A percentile compares a stretch with the other conserved stretches of the same genome.
Conservation (phyloP, 2,113 vertebrate genomes). For the Zingel zingel region DNA sequence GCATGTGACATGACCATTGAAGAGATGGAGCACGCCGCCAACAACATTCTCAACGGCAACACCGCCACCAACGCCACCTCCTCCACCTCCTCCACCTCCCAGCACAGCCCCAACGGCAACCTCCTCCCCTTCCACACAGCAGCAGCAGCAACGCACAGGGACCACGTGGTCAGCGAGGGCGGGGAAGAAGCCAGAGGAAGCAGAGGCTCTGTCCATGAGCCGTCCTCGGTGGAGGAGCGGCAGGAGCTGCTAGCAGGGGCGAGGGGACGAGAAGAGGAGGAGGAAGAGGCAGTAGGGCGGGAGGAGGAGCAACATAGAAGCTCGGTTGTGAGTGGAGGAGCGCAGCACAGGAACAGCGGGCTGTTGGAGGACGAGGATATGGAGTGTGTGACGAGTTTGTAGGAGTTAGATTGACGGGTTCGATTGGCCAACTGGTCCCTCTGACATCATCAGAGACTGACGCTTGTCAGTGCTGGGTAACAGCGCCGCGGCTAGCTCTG, state of each 20-base stretch:
- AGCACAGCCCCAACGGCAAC: conserved; percentile 93
- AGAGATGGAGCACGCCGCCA: conserved; percentile 98
- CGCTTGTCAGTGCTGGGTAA: conserved; percentile 63
- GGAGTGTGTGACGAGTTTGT: conserved; percentile 95
- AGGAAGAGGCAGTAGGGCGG: conserved; percentile 66
- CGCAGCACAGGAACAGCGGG: conserved; percentile 85
- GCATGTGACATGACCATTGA: conserved; percentile 98
- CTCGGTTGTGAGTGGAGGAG: conserved; percentile 56
- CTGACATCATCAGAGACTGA: conserved; percentile 73
- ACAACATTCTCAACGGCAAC: conserved; percentile 97
- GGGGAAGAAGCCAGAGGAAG: conserved; percentile 64
- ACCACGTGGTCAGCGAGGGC: conserved; percentile 81
- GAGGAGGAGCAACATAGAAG: conserved; percentile 67
- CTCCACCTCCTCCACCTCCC: conserved; percentile 78
- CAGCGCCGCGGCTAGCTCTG: conserved; percentile 68
- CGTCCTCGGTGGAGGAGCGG: conserved; percentile 84
- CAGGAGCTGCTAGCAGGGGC: conserved; percentile 81
- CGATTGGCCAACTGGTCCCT: conserved; percentile 50
- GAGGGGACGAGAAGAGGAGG: conserved; percentile 68
- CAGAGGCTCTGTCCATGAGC: conserved; percentile 82
- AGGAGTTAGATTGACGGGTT: conserved; percentile 82
- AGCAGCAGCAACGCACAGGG: conserved; percentile 80
- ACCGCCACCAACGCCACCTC: conserved; percentile 84
- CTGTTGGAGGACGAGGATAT: conserved; percentile 93
- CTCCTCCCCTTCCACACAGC: conserved; percentile 91